phyloP scores from a whole-genome alignment of 2,888 invertebrate genomes.

The Xiphydria camelus region DNA sequence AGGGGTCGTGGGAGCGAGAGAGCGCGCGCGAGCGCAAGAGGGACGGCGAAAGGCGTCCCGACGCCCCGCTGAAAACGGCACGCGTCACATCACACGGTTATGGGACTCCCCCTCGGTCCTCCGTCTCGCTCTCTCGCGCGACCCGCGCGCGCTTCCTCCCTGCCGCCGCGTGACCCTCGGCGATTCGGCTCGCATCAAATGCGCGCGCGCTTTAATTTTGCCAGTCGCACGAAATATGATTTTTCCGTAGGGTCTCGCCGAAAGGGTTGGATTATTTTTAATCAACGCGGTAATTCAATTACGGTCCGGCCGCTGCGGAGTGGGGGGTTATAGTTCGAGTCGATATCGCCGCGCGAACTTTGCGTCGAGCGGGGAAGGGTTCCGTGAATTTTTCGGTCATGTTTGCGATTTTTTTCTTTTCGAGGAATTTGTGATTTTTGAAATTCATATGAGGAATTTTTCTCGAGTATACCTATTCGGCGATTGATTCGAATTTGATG shows the following conservation, averaged over 20 bases:
- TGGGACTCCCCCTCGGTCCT: constrained; percentile 24
- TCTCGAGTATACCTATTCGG: too few relatives aligned
- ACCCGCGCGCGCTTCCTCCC: neutral
- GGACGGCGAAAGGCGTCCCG: constrained; percentile 43
- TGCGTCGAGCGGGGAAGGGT: too few relatives aligned
- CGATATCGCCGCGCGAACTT: too few relatives aligned
- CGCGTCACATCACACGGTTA: constrained; percentile 47
- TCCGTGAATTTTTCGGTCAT: too few relatives aligned
- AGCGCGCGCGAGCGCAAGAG: constrained; percentile 32
- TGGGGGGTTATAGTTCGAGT: too few relatives aligned
- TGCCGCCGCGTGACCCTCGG: constrained; percentile 5
- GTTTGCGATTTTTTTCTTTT: too few relatives aligned
- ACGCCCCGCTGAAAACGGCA: constrained; percentile 51
- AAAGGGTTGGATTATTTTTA: constrained; percentile 36
- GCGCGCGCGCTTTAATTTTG: constrained; percentile 27
- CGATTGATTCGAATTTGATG: too few relatives aligned
- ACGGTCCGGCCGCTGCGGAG: too few relatives aligned
- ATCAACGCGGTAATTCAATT: constrained; percentile 31
- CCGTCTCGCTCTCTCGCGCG: constrained; percentile 8
- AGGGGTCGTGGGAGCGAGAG: constrained; percentile 33
- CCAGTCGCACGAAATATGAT: constrained; percentile 15
- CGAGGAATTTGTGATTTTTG: too few relatives aligned
- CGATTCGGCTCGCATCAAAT: neutral
- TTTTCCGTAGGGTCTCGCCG: constrained; percentile 4
- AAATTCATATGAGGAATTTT: too few relatives aligned